phyloP scores from a whole-genome alignment of 2,113 vertebrate species.

The Paratilapia polleni region DNA sequence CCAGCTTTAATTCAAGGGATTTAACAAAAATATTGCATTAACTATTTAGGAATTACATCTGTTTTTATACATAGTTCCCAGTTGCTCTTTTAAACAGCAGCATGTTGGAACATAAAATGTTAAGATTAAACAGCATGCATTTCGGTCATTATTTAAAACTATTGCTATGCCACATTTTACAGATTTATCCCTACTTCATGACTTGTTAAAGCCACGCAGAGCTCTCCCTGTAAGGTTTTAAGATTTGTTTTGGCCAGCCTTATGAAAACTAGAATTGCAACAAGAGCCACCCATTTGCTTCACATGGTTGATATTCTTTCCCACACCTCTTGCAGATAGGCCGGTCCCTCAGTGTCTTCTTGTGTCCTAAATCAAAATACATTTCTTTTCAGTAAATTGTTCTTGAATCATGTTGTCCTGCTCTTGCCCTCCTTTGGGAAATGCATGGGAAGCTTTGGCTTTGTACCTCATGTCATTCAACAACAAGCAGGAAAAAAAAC shows the following conservation, averaged over 20 bases:
- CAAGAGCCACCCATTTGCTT: neutral
- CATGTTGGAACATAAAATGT: too few species aligned
- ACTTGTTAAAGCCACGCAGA: neutral
- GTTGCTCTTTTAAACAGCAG: neutral
- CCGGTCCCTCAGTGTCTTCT: neutral
- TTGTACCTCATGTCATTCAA: conserved; percentile 11
- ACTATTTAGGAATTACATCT: neutral
- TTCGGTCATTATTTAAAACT: too few species aligned
- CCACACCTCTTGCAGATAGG: neutral
- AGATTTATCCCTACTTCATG: neutral
- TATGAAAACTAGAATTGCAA: neutral
- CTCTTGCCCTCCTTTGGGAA: conserved; percentile 3
- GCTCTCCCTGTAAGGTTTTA: neutral
- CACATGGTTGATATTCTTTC: conserved; percentile 11
- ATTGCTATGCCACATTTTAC: neutral
- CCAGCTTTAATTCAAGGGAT: neutral
- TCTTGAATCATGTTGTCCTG: neutral
- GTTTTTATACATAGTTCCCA: neutral
- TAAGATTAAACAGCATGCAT: too few species aligned
- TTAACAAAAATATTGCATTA: neutral
- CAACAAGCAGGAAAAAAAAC: neutral
- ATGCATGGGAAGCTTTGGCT: neutral
- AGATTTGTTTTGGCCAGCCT: neutral
- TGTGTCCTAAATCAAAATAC: neutral
- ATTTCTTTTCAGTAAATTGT: conserved; percentile 14